A percentile compares a stretch with the other conserved stretches of the same genome.
Evolutionary conservation across 2,113 vertebrate genomes (phyloP).

Genomic region (Paradoxurus hermaphroditus): DNA sequence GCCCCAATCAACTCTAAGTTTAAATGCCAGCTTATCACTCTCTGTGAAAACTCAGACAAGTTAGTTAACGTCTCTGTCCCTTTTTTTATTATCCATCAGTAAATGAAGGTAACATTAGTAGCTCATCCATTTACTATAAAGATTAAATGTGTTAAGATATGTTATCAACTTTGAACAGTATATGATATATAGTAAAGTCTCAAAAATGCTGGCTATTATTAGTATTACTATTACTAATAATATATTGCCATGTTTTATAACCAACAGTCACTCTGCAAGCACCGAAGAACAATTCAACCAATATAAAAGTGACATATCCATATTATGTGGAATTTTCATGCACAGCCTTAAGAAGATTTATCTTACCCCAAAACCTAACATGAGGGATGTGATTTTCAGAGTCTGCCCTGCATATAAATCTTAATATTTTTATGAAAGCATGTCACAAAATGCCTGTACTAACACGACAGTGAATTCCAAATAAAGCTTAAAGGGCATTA

Average conservation of each 20-base stretch:
- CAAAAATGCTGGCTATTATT: neutral
- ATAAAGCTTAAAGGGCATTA: conserved; percentile 45
- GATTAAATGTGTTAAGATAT: neutral
- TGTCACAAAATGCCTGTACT: neutral
- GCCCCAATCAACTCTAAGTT: neutral
- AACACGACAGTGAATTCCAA: neutral
- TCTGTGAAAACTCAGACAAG: neutral
- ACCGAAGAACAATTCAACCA: neutral
- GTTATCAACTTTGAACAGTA: neutral
- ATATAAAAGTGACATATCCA: neutral
- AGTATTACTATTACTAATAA: neutral
- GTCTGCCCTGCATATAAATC: neutral
- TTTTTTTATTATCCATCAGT: neutral
- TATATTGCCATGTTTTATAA: neutral
- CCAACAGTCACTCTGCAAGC: neutral
- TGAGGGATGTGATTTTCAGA: neutral
- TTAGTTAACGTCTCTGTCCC: neutral
- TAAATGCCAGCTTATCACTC: neutral
- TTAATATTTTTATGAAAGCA: conserved; percentile 25
- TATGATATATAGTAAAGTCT: neutral
- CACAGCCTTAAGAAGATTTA: neutral
- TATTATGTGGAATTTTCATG: neutral
- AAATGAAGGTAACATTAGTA: neutral
- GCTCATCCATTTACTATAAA: neutral
- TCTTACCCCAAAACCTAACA: neutral